phyloP scores from a whole-genome alignment of 64 coral and sea anemone species.

The Porites australiensis region DNA sequence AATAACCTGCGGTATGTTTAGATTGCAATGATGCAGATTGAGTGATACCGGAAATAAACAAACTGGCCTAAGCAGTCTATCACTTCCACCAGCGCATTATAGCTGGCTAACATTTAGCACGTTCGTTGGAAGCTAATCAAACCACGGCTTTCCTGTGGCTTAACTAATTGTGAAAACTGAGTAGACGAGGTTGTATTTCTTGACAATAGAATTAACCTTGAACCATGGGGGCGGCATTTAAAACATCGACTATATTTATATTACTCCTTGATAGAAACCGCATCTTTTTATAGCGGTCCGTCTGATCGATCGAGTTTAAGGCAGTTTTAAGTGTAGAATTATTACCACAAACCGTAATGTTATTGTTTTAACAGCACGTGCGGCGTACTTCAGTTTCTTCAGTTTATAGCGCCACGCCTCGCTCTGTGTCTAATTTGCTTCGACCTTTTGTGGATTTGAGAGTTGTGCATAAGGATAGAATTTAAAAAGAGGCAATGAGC shows the following conservation, averaged over 20 bases:
- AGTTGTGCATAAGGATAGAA: too few relatives aligned
- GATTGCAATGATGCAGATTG: neutral
- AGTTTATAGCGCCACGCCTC: too few relatives aligned
- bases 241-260: neutral
- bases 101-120: neutral
- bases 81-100: too few relatives aligned
- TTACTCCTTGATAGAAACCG: neutral
- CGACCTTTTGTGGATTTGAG: too few relatives aligned
- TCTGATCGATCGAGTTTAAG: too few relatives aligned
- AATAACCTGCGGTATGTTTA: neutral
- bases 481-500: too few relatives aligned
- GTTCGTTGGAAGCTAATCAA: neutral
- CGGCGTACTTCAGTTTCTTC: too few relatives aligned
- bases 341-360: too few relatives aligned
- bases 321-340: too few relatives aligned
- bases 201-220: neutral
- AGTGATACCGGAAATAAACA: constrained; percentile 10
- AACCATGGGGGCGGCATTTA: neutral
- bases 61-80: too few relatives aligned
- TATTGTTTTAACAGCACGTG: too few relatives aligned
- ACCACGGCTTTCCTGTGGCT: neutral
- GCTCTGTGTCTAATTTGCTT: too few relatives aligned
- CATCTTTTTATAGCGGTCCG: neutral
- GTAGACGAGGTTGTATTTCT: neutral
- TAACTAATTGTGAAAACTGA: neutral